Conservation (phyloP, 2,888 invertebrate genomes). For the Sussaba pulchella region DNA sequence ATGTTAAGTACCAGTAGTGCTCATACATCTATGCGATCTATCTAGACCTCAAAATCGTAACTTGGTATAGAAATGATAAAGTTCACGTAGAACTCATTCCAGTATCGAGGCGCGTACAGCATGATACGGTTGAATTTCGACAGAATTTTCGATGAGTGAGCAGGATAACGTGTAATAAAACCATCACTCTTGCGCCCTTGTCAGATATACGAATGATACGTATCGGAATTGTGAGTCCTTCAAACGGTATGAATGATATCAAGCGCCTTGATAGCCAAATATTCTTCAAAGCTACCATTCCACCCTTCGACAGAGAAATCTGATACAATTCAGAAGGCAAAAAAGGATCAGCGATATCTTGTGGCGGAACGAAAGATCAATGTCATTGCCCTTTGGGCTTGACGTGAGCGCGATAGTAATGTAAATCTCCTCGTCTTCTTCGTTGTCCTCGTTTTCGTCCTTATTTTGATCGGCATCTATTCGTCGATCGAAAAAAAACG, state of each 20-base stretch:
- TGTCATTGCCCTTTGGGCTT: slow-evolving; percentile 48
- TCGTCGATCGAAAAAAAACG: no score
- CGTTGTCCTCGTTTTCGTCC: slow-evolving; percentile 33
- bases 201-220: slow-evolving; percentile 20
- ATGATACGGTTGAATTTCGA: slow-evolving; percentile 15
- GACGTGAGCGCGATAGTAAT: slow-evolving; percentile 53
- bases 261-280: slow-evolving; percentile 46
- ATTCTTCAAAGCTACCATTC: slow-evolving; percentile 20
- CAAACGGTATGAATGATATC: slow-evolving; percentile 34
- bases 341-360: slow-evolving; percentile 39
- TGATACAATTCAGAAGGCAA: neutral
- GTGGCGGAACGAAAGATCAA: slow-evolving; percentile 48
- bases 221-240: slow-evolving; percentile 42
- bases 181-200: neutral
- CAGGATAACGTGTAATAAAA: slow-evolving; percentile 42
- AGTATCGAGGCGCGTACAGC: slow-evolving; percentile 7
- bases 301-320: slow-evolving; percentile 37
- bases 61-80: neutral
- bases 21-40: neutral
- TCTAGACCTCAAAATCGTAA: neutral
- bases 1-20: neutral
- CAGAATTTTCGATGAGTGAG: slow-evolving; percentile 20
- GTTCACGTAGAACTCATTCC: neutral
- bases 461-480: slow-evolving; percentile 19
- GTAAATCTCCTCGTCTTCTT: slow-evolving; percentile 51